A percentile compares a stretch with the other conserved stretches of the same genome.
These are phyloP conservation scores for Hirundichthys speculiger DNA, from an alignment of 2,113 vertebrate species.

Conservation along the genomic window DNA sequence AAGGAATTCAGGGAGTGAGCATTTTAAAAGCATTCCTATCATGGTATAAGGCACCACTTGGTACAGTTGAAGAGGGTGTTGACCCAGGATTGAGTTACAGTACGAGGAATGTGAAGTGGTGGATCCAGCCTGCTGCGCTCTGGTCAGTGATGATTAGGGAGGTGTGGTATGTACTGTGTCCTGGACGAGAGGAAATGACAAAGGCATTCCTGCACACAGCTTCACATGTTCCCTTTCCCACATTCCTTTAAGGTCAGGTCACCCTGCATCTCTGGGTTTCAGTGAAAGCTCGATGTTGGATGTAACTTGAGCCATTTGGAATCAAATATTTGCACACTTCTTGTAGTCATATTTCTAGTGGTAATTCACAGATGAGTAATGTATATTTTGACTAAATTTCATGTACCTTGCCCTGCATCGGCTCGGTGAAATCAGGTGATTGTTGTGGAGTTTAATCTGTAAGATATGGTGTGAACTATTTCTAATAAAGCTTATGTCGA, in stretches of 20 bases:
- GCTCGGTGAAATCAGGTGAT: too few species aligned
- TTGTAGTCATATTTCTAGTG: background rate
- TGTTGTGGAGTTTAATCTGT: too few species aligned
- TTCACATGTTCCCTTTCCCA: conserved; percentile 45
- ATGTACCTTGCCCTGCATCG: background rate
- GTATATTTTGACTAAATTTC: background rate
- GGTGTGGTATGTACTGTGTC: conserved; percentile 61
- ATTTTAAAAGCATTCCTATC: background rate
- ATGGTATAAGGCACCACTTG: conserved; percentile 9
- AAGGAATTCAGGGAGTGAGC: too few species aligned
- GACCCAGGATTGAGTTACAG: conserved; percentile 17
- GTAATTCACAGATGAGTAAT: too few species aligned
- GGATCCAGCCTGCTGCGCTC: conserved; percentile 13
- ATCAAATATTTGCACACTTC: background rate
- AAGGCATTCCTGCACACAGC: conserved; percentile 64
- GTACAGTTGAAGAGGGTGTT: conserved; percentile 3
- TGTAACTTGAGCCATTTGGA: background rate
- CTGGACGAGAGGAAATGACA: conserved; percentile 67
- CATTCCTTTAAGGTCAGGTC: conserved; percentile 67
- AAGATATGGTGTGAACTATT: too few species aligned
- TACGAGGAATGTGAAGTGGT: conserved; percentile 29
- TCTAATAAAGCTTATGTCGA: too few species aligned
- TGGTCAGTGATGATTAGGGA: conserved; percentile 41
- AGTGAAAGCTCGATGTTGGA: conserved; percentile 1
- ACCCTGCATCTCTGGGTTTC: conserved; percentile 16